Conservation (phyloP, 2,113 vertebrate species). For the Pardalotus punctatus region DNA sequence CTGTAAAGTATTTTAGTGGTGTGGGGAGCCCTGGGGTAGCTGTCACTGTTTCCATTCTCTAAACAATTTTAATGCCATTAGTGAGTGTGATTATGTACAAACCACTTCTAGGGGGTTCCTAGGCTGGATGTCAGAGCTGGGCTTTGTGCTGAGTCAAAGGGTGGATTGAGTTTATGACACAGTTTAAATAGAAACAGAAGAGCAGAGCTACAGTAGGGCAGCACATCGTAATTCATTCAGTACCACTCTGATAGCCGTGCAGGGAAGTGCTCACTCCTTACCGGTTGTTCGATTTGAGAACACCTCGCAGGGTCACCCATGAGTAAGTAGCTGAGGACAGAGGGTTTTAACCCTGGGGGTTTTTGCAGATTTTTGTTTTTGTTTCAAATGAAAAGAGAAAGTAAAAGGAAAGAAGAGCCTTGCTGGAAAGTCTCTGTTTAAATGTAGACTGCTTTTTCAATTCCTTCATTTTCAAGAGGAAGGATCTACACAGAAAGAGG, state of each 20-base stretch:
- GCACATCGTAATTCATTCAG: not conserved
- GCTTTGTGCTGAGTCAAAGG: constrained; percentile 49
- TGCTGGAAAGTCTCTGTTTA: not conserved
- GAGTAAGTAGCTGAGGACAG: not conserved
- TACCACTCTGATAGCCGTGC: not conserved
- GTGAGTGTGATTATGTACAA: constrained; percentile 18
- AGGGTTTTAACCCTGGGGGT: not conserved
- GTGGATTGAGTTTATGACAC: constrained; percentile 52
- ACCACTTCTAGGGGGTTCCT: constrained; percentile 49
- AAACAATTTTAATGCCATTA: constrained; percentile 43
- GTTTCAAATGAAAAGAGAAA: not conserved
- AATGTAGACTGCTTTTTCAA: not conserved
- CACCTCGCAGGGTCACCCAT: not conserved
- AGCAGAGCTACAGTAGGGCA: not conserved
- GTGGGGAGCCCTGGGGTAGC: not conserved
- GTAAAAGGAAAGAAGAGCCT: not conserved
- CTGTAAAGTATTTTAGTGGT: not conserved
- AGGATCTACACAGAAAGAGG: not conserved
- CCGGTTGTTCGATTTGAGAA: not conserved
- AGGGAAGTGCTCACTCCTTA: not conserved
- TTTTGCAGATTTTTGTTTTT: not conserved
- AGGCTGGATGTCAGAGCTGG: not conserved
- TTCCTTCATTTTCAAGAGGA: not conserved
- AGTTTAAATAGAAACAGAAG: constrained; percentile 28
- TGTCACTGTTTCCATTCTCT: constrained; percentile 23